phyloP scores from a whole-genome alignment of 2,888 invertebrate genomes.

The Amiota minor region DNA sequence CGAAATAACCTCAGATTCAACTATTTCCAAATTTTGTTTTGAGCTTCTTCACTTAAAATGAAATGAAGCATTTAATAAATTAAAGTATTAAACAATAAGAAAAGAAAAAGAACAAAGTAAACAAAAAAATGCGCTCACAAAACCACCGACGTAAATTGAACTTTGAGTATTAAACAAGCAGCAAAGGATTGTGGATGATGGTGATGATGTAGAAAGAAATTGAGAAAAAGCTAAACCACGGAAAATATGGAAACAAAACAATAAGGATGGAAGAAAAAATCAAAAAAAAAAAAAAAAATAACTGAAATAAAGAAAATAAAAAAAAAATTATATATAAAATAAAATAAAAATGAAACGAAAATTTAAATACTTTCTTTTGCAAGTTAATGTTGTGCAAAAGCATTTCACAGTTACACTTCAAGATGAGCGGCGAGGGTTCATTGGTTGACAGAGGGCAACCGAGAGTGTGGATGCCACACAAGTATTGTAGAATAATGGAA shows the following conservation, averaged over 20 bases:
- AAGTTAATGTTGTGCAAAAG: conserved; percentile 59
- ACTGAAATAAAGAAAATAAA: neutral
- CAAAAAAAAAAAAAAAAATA: neutral
- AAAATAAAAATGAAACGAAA: conserved; percentile 15
- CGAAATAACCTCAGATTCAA: no score
- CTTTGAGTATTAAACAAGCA: neutral
- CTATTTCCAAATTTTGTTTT: no score
- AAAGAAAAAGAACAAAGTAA: neutral
- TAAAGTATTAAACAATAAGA: conserved; percentile 23
- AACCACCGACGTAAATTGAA: conserved; percentile 9
- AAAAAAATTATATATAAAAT: conserved; percentile 4
- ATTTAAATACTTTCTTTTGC: conserved; percentile 18
- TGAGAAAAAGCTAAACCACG: no score
- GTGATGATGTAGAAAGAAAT: no score
- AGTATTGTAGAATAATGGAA: conserved; percentile 15
- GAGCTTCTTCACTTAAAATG: neutral
- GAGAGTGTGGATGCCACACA: conserved; percentile 22
- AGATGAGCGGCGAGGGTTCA: conserved; percentile 33
- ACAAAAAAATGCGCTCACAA: conserved; percentile 7
- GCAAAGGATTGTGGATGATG: no score
- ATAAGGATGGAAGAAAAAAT: conserved; percentile 3
- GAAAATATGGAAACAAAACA: neutral
- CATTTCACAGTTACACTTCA: conserved; percentile 60
- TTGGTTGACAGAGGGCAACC: conserved; percentile 27
- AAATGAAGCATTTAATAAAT: conserved; percentile 16